Conservation (phyloP, 1,140 invertebrate species). For the Drosophila leontia region DNA sequence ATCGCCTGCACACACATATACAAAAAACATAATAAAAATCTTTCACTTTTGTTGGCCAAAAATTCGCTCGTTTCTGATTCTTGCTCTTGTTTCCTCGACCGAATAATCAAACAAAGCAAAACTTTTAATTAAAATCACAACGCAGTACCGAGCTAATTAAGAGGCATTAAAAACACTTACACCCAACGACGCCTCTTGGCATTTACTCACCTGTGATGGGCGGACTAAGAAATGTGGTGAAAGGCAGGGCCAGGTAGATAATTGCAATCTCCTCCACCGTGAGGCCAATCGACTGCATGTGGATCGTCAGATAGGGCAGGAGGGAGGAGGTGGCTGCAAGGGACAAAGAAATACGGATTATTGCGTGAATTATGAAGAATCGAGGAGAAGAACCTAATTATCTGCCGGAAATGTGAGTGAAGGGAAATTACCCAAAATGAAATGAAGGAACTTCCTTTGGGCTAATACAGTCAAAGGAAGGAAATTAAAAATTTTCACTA, state of each 20-base stretch:
- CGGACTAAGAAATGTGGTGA: conserved; percentile 92
- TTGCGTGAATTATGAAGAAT: conserved; percentile 5
- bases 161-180: conserved; percentile 30
- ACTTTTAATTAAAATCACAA: conserved; percentile 58
- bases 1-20: neutral
- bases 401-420: conserved; percentile 15
- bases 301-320: conserved; percentile 93
- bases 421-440: conserved; percentile 18
- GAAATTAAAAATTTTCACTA: conserved; percentile 9
- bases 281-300: conserved; percentile 94
- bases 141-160: conserved; percentile 35
- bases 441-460: conserved; percentile 6
- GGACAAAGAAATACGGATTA: conserved; percentile 44
- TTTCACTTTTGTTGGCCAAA: neutral
- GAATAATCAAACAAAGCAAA: conserved; percentile 23
- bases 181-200: neutral
- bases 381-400: conserved; percentile 15
- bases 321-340: conserved; percentile 91
- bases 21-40: neutral
- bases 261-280: conserved; percentile 93
- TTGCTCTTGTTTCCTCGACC: neutral
- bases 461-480: neutral
- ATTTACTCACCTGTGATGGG: conserved; percentile 89
- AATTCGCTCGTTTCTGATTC: neutral
- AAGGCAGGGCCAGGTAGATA: conserved; percentile 92